These are phyloP conservation scores for Gymnogyps californianus DNA, from an alignment of 2,113 vertebrate species.

Conservation along the genomic window DNA sequence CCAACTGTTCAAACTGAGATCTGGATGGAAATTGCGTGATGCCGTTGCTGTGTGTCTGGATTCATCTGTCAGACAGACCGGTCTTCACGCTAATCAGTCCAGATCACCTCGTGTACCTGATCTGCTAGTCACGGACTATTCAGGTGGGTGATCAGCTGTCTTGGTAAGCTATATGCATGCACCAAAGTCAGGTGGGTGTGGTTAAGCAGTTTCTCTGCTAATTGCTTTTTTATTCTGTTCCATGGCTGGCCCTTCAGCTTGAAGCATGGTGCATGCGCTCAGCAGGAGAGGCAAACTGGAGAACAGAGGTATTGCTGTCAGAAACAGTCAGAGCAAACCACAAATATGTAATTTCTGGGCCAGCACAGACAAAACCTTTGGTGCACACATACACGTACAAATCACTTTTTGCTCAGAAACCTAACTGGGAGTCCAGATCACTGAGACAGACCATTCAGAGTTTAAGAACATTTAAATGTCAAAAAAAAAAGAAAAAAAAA, in stretches of 20 bases:
- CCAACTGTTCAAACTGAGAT: not conserved
- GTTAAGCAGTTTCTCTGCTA: not conserved
- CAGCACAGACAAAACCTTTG: not conserved
- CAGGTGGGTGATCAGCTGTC: not conserved
- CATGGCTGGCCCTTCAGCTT: not conserved
- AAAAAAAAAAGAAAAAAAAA: not conserved
- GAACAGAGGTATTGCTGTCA: not conserved
- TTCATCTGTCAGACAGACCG: not conserved
- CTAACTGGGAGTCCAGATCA: not conserved
- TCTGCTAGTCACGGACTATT: not conserved
- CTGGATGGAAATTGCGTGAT: no score
- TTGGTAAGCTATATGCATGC: not conserved
- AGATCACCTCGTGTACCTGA: not conserved
- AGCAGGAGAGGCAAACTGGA: not conserved
- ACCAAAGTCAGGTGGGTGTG: not conserved
- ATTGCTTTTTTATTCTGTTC: not conserved
- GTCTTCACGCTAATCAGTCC: not conserved
- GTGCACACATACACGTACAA: rapidly evolving
- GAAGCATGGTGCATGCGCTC: not conserved
- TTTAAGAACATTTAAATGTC: not conserved
- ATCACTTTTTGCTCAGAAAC: not conserved
- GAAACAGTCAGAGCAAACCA: not conserved
- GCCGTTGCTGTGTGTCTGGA: not conserved
- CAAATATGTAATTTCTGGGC: not conserved
- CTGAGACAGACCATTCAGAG: not conserved